These are phyloP conservation scores for Drosophila antonietae DNA, from an alignment of 2,888 invertebrate genomes.

Conservation along the genomic window DNA sequence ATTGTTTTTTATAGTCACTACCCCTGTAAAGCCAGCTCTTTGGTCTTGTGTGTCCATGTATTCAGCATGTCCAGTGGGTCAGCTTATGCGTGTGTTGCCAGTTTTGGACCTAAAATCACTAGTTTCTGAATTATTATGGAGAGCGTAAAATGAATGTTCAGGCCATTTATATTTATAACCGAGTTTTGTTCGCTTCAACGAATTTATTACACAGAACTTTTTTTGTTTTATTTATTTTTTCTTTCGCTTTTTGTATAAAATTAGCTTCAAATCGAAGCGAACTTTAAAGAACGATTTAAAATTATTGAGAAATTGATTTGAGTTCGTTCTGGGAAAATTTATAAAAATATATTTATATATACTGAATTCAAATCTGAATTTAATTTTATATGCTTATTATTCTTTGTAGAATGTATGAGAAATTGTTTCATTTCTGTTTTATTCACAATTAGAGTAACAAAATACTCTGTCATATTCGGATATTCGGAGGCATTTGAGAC, in stretches of 20 bases:
- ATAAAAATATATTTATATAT: background rate
- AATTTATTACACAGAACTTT: slow-evolving; percentile 59
- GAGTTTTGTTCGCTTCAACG: slow-evolving; percentile 66
- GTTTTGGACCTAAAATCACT: slow-evolving; percentile 72
- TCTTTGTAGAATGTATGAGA: no score
- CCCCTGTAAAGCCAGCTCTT: slow-evolving; percentile 13
- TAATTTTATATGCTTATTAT: no score
- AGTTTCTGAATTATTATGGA: slow-evolving; percentile 78
- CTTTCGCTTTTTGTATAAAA: slow-evolving; percentile 30
- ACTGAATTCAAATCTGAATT: no score
- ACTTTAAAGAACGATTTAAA: slow-evolving; percentile 23
- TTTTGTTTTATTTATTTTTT: slow-evolving; percentile 17
- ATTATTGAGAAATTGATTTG: background rate
- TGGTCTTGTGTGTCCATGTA: slow-evolving; percentile 38
- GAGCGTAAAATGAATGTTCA: slow-evolving; percentile 76
- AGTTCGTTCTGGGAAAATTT: background rate
- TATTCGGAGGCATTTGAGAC: no score
- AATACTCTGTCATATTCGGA: no score
- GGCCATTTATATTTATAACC: slow-evolving; percentile 77
- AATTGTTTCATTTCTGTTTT: no score
- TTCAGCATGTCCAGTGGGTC: slow-evolving; percentile 25
- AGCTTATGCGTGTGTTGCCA: slow-evolving; percentile 73
- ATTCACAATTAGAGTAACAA: no score
- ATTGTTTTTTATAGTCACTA: slow-evolving; percentile 68
- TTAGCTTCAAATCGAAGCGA: slow-evolving; percentile 33